Conservation (phyloP, 1,140 invertebrate species). For the Bombus huntii region DNA sequence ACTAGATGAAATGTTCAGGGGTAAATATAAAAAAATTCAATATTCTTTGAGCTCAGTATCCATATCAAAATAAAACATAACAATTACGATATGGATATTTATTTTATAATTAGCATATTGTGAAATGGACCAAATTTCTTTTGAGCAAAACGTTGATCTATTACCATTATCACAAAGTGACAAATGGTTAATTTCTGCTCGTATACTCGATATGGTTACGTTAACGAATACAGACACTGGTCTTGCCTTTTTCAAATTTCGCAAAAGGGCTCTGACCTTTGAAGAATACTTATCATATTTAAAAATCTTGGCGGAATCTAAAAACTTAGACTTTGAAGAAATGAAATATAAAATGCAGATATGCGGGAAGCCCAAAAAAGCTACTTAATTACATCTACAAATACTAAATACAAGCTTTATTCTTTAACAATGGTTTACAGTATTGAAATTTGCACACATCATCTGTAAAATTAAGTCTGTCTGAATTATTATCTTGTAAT, state of each 20-base stretch:
- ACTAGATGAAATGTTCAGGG: slow-evolving; percentile 69
- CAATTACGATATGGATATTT: neutral
- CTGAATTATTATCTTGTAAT: neutral
- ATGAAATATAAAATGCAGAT: slow-evolving; percentile 67
- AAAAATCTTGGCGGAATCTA: slow-evolving; percentile 59
- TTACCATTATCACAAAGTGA: slow-evolving; percentile 84
- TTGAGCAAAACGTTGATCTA: slow-evolving; percentile 36
- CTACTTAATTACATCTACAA: neutral
- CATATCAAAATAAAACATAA: neutral
- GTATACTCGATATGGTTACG: slow-evolving; percentile 85
- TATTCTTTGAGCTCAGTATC: neutral
- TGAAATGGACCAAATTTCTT: slow-evolving; percentile 67
- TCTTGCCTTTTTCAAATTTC: slow-evolving; percentile 85
- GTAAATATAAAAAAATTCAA: slow-evolving; percentile 44
- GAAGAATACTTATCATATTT: slow-evolving; percentile 68
- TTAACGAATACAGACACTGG: slow-evolving; percentile 86
- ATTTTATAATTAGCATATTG: slow-evolving; percentile 64
- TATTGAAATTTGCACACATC: neutral
- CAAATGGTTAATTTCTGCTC: slow-evolving; percentile 87
- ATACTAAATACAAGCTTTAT: slow-evolving; percentile 68
- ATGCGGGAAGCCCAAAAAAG: slow-evolving; percentile 54
- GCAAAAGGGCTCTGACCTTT: slow-evolving; percentile 78
- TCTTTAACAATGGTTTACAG: slow-evolving; percentile 35
- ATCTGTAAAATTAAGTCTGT: neutral
- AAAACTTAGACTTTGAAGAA: slow-evolving; percentile 62